Evolutionary conservation across 2,888 invertebrate genomes (phyloP).

Genomic region (Ormyrus labotus): DNA sequence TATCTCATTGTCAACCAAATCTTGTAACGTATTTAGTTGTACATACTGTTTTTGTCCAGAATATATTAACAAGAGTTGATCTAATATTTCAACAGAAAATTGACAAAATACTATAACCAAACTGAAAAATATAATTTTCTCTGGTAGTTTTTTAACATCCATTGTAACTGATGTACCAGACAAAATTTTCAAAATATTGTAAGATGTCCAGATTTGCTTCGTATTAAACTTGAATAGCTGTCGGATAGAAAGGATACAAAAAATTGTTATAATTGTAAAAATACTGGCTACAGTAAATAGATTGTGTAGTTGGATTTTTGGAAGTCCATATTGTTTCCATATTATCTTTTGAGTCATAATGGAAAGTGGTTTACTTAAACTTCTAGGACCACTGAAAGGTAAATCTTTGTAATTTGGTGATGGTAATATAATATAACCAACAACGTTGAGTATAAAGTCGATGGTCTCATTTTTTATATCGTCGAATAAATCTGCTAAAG

Average conservation of each 20-base stretch:
- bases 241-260: neutral
- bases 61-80: neutral
- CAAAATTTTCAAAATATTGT: neutral
- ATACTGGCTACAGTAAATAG: neutral
- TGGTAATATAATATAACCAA: neutral
- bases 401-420: neutral
- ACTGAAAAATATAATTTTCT: neutral
- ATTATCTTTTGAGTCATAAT: neutral
- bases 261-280: neutral
- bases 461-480: neutral
- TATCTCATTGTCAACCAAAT: neutral
- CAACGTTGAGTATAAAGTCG: neutral
- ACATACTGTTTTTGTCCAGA: neutral
- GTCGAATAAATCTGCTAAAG: neutral
- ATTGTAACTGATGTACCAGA: neutral
- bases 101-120: neutral
- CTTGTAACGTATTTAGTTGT: neutral
- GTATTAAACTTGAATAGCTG: neutral
- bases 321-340: neutral
- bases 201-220: neutral
- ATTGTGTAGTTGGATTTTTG: neutral
- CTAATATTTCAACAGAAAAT: neutral
- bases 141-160: neutral
- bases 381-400: too few relatives aligned
- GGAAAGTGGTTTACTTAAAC: neutral